Base-by-base conservation (phyloP, 1,140 invertebrate genomes). In the Lethocerus indicus region DNA sequence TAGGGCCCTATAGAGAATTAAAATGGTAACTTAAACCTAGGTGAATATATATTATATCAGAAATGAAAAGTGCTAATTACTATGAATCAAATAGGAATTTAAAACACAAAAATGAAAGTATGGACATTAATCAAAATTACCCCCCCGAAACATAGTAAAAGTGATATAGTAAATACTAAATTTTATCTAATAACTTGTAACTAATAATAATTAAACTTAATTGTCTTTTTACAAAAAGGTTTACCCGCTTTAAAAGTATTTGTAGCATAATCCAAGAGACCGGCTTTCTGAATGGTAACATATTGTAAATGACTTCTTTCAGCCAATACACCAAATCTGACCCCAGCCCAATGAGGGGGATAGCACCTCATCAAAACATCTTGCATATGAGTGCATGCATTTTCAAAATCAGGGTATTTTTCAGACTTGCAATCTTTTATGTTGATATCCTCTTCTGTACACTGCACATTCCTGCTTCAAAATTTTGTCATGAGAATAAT, bases 211-310 rank as follows among this genome's bases (percentile, higher is more conserved):
- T n/a, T n/a, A n/a, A n/a, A n/a, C n/a, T n/a, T n/a, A n/a, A n/a
- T n/a, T n/a, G n/a, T n/a, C n/a, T n/a, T n/a, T n/a, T 6, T 20
- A 39, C 16, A n/a, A 27, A 24, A 23, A 21, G 47, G 47, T 39
- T 57, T 52, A 73, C 73, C 73, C 40, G 87, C 86, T 61, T 87
- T 90, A 56, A 97, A 96, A 2, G 73, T 63, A 64, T 87, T 84
- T 0, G 84, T 91, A 0, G 84, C 77, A 62, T 93, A 95, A 70
- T 98, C 95, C 16, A 96, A 71, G 0, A 98, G 70, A 0, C 95
- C 95, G 4, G 93, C 89, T 65, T 82, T 83, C 66, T 94, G 87
- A 46, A 96, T 79, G 5, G 81, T 83, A 4, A 91, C 74, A 58
- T 80, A 88, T 60, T 91, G 86, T n/a, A 96, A 65, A 57, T 87